Base-by-base conservation (phyloP, 2,797 vertebrate genomes). In the Sebastes itinus region DNA sequence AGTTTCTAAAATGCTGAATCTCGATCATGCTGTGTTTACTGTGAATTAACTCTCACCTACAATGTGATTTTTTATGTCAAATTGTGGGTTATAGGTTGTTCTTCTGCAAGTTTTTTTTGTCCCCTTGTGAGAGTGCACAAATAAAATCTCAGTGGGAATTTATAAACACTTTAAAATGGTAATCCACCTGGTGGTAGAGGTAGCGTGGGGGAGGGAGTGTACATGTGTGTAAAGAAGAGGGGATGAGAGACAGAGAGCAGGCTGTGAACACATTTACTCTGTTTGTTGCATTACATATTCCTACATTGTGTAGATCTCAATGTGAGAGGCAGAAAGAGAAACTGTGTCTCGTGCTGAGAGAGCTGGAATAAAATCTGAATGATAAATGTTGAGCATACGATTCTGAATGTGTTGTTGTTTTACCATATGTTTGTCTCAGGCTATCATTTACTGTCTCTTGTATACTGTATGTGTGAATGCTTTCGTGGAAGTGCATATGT, bases 341-440 rank as follows among this genome's bases (percentile, higher is more conserved):
- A 75, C 32, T 8, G 35, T 49, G 35, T 23, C 42, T 83, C 18
- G 7, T 35, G 60, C 58, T 35, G 13, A 63, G 27, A 59, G 10
- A 5, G 5, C 22, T 32, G 65, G 63, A 80, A 82, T 38, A 67
- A 74, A 56, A 82, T 84, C 28, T 70, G 28, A 80, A 78, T 80
- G 60, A 74, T 80, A 61, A 80, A 81, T 46, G 64, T 12, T 22
- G 12, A 13, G 64, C 49, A 22, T 81, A 68, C 59, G 16, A 78
- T 67, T 83, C 16, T 10, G 23, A 58, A 59, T 35, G 38, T 75
- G 67, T 69, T 80, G 66, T 78, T 18, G 61, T 58, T 78, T 32
- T 28, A 33, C 72, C 79, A 59, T 75, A 85, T 81, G 83, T 79
- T 84, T 65, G 30, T 25, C 9, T 77, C 28, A 20, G 56, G 67